Conservation (phyloP, 2,888 invertebrate genomes). For the Dugesia japonica region DNA sequence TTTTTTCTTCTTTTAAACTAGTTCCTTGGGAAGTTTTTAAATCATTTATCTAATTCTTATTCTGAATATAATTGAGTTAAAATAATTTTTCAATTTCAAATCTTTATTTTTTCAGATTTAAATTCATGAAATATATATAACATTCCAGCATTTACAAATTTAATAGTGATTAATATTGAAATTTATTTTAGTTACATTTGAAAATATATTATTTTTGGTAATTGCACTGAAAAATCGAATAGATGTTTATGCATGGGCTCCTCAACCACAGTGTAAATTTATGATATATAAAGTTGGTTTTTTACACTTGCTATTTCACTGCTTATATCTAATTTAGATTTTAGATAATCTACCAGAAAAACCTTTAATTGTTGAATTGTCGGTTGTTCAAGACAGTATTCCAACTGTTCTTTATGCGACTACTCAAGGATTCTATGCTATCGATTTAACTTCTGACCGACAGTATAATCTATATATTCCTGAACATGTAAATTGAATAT, state of each 20-base stretch:
- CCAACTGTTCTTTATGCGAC: not conserved
- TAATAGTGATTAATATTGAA: too few relatives aligned
- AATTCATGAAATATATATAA: too few relatives aligned
- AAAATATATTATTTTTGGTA: slow-evolving; percentile 15
- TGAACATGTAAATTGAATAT: not conserved
- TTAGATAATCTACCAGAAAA: slow-evolving; percentile 15
- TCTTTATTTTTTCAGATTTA: too few relatives aligned
- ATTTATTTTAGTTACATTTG: not conserved
- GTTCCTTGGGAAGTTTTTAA: too few relatives aligned
- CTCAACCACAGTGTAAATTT: slow-evolving; percentile 5
- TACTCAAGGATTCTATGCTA: slow-evolving; percentile 1
- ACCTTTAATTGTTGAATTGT: not conserved
- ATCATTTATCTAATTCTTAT: too few relatives aligned
- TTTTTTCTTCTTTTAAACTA: too few relatives aligned
- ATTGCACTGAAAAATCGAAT: not conserved
- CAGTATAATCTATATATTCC: not conserved
- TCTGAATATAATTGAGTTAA: too few relatives aligned
- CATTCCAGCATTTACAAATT: too few relatives aligned
- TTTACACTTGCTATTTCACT: not conserved
- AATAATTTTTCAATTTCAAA: too few relatives aligned
- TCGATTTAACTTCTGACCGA: not conserved
- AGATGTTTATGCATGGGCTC: slow-evolving; percentile 5
- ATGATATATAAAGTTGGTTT: not conserved
- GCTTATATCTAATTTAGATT: not conserved
- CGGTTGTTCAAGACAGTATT: not conserved